phyloP scores from a whole-genome alignment of 2,888 invertebrate species.

The Willowsia nigromaculata region DNA sequence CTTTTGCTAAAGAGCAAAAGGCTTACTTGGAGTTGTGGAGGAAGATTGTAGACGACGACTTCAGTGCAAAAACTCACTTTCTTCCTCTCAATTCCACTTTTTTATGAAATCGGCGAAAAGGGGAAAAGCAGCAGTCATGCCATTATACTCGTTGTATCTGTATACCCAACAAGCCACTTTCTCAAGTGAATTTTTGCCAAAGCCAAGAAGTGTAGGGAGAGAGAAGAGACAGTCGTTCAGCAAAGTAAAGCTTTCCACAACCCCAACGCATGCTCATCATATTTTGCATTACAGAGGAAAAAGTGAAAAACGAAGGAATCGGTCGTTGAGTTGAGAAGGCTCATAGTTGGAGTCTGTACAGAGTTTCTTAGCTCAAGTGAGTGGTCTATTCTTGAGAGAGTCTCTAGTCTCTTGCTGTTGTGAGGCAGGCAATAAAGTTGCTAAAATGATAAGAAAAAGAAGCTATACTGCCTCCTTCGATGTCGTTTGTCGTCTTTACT shows the following conservation, averaged over 20 bases:
- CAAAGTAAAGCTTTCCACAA: neutral
- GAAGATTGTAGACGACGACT: neutral
- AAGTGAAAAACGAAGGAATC: constrained; percentile 7
- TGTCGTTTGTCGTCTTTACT: constrained; percentile 12
- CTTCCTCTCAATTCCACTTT: neutral
- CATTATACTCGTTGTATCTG: neutral
- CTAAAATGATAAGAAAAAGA: constrained; percentile 6
- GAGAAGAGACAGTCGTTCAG: neutral
- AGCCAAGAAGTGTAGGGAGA: neutral
- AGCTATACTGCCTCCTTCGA: neutral
- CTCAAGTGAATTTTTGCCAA: constrained; percentile 3
- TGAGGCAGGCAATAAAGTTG: neutral
- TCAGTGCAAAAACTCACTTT: constrained; percentile 39
- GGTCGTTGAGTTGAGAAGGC: constrained; percentile 2
- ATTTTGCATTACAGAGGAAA: constrained; percentile 52
- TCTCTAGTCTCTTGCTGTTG: neutral
- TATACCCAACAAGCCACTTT: constrained; percentile 47
- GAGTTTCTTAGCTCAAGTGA: neutral
- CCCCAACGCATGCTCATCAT: constrained; percentile 54
- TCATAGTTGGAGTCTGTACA: constrained; percentile 10
- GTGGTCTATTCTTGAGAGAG: neutral
- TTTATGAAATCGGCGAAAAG: constrained; percentile 54
- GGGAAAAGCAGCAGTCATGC: neutral
- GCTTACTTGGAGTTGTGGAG: neutral
- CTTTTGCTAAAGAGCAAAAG: neutral